A percentile compares a stretch with the other conserved stretches of the same genome.
Conservation (phyloP, 1,140 invertebrate genomes). For the Chelonus insularis region DNA sequence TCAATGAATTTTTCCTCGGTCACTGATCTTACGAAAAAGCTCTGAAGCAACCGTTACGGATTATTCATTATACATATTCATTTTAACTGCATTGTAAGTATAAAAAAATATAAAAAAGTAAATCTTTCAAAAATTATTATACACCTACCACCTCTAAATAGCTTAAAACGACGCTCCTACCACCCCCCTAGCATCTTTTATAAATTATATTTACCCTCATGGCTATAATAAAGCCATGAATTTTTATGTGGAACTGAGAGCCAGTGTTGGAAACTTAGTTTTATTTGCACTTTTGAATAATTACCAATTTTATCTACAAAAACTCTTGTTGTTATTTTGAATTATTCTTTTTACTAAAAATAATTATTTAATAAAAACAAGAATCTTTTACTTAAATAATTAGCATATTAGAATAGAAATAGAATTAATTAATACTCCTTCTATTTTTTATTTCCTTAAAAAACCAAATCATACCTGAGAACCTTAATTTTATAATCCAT, state of each 20-base stretch:
- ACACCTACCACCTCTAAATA: background rate
- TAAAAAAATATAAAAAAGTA: background rate
- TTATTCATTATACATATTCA: no score
- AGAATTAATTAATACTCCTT: no score
- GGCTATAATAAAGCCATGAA: background rate
- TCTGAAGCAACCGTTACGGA: background rate
- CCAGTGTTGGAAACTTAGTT: background rate
- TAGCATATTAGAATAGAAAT: no score
- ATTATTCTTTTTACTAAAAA: no score
- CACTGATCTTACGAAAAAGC: background rate
- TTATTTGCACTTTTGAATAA: background rate
- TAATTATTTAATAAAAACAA: no score
- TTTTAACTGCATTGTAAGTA: background rate
- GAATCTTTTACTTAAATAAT: no score
- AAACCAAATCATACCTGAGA: no score
- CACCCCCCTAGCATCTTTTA: background rate
- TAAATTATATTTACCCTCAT: background rate
- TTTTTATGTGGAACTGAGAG: background rate
- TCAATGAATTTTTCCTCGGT: constrained; percentile 10
- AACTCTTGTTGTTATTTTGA: no score
- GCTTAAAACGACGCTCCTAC: background rate
- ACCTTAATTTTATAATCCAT: no score
- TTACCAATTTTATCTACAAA: background rate
- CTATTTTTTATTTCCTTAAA: no score
- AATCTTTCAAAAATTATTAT: background rate